Conservation (phyloP, 2,888 invertebrate species). For the Apamea anceps region DNA sequence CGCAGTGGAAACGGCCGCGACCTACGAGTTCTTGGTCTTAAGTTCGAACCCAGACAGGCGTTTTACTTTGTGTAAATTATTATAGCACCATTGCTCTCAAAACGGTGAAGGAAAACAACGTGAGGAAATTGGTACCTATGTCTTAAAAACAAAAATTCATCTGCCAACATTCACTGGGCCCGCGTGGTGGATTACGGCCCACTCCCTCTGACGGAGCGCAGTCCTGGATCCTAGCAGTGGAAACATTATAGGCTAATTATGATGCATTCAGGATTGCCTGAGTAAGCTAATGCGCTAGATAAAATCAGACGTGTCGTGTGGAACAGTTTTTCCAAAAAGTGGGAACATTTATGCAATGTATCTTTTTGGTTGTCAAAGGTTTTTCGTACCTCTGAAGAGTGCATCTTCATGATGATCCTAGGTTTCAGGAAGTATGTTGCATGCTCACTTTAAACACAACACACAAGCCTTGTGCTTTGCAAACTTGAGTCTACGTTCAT, state of each 20-base stretch:
- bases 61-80: no score
- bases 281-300: not conserved
- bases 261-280: not conserved
- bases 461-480: not conserved
- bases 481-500: not conserved
- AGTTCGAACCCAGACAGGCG: no score
- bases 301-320: no score
- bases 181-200: no score
- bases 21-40: no score
- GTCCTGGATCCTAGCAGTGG: no score
- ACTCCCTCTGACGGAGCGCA: no score
- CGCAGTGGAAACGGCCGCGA: not conserved
- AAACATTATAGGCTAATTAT: no score
- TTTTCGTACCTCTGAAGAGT: not conserved
- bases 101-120: not conserved
- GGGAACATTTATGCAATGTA: not conserved
- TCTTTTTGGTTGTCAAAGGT: not conserved
- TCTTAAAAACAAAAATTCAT: not conserved
- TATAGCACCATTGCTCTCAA: not conserved
- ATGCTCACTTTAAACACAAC: slow-evolving; percentile 1
- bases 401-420: not conserved
- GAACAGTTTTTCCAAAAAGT: not conserved
- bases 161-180: not conserved
- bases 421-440: not conserved
- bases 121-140: not conserved